Evolutionary conservation across 2,888 invertebrate genomes (phyloP).

Genomic region (Hydriomena furcata): DNA sequence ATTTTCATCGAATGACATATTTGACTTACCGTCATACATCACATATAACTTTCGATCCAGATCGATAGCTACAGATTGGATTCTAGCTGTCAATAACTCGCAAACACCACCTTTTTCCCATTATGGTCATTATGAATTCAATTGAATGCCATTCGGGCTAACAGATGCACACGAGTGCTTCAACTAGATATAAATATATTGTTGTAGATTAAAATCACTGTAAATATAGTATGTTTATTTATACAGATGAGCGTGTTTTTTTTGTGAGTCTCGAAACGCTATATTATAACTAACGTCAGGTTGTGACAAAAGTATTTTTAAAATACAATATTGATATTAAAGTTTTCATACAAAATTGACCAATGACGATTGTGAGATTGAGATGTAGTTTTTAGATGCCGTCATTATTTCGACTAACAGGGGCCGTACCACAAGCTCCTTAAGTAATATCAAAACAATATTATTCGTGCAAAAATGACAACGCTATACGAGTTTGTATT

Average conservation of each 20-base stretch:
- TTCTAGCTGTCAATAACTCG: neutral
- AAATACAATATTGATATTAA: constrained; percentile 16
- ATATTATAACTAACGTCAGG: constrained; percentile 17
- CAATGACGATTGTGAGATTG: constrained; percentile 18
- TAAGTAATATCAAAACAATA: too few species aligned
- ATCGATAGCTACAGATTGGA: neutral
- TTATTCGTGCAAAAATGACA: too few species aligned
- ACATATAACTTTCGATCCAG: neutral
- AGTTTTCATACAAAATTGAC: constrained; percentile 22
- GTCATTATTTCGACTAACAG: constrained; percentile 10
- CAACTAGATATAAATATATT: constrained; percentile 4
- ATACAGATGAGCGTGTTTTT: constrained; percentile 16
- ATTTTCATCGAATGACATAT: too few species aligned
- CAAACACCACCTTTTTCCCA: too few species aligned
- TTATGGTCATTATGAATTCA: constrained; percentile 1
- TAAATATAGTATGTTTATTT: constrained; percentile 11
- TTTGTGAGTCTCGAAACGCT: constrained; percentile 3
- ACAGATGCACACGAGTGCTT: constrained; percentile 7
- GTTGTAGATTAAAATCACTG: constrained; percentile 11
- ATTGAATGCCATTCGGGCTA: constrained; percentile 1
- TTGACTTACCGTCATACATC: too few species aligned
- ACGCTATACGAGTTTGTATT: too few species aligned
- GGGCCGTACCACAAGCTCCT: too few species aligned
- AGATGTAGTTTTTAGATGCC: constrained; percentile 16
- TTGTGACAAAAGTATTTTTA: constrained; percentile 25